A percentile compares a stretch with the other conserved stretches of the same genome.
Evolutionary conservation across 2,888 invertebrate species (phyloP).

Genomic region (Proisotoma minuta): DNA sequence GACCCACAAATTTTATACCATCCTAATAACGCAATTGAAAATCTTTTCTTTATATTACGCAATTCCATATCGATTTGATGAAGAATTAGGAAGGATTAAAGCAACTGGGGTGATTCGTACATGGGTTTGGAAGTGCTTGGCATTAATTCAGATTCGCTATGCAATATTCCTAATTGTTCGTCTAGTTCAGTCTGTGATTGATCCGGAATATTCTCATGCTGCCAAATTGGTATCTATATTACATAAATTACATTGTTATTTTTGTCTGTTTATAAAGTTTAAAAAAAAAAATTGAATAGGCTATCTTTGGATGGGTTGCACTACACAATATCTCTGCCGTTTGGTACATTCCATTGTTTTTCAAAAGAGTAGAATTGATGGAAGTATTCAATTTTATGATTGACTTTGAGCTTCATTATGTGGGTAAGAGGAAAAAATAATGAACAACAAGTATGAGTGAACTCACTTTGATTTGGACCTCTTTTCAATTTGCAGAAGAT

Average conservation of each 20-base stretch:
- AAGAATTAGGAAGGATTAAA: neutral
- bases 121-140: conserved; percentile 14
- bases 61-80: conserved; percentile 10
- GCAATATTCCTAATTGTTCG: conserved; percentile 9
- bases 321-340: conserved; percentile 3
- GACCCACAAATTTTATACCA: conserved; percentile 6
- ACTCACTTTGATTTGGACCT: neutral
- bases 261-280: too few relatives aligned
- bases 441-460: too few relatives aligned
- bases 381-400: conserved; percentile 13
- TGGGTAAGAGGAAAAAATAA: conserved; percentile 6
- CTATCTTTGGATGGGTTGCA: conserved; percentile 14
- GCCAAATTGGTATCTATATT: conserved; percentile 13
- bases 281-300: too few relatives aligned
- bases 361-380: conserved; percentile 5
- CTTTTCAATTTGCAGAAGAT: neutral
- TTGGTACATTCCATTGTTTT: conserved; percentile 15
- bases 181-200: conserved; percentile 6
- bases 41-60: conserved; percentile 12
- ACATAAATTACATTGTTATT: too few relatives aligned
- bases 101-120: neutral
- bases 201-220: conserved; percentile 4
- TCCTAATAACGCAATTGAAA: conserved; percentile 10
- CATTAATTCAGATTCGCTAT: conserved; percentile 7
- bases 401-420: conserved; percentile 5